Evolutionary conservation across 2,888 invertebrate species (phyloP).

Genomic region (Pheosia gnoma): DNA sequence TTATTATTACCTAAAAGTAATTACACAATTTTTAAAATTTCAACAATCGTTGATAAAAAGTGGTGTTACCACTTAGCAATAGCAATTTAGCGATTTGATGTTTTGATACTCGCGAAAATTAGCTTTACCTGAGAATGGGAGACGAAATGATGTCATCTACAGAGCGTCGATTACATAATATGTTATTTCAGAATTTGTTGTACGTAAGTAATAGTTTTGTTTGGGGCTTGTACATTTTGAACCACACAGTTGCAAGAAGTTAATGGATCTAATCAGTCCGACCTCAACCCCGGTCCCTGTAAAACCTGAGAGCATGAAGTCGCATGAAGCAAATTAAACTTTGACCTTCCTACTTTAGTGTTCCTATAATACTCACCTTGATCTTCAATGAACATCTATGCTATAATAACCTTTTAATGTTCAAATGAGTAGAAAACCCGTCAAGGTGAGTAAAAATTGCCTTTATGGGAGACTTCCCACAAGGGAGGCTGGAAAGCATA

Average conservation of each 20-base stretch:
- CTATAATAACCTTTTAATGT: constrained; percentile 24
- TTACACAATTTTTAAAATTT: constrained; percentile 31
- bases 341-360: constrained; percentile 53
- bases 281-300: constrained; percentile 57
- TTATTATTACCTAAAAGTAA: constrained; percentile 46
- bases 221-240: not conserved
- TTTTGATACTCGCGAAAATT: not conserved
- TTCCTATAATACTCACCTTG: constrained; percentile 30
- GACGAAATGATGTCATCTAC: not conserved
- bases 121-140: not conserved
- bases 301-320: constrained; percentile 58
- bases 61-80: not conserved
- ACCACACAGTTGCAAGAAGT: constrained; percentile 17
- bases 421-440: constrained; percentile 28
- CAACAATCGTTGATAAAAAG: not conserved
- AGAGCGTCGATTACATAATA: not conserved
- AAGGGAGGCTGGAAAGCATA: constrained; percentile 64
- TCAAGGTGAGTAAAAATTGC: constrained; percentile 29
- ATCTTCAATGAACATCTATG: constrained; percentile 31
- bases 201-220: not conserved
- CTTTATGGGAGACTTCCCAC: constrained; percentile 52
- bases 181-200: not conserved
- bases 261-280: constrained; percentile 64
- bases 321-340: constrained; percentile 71
- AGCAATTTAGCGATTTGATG: not conserved